Evolutionary conservation across 2,113 vertebrate species (phyloP), one percentile per base, ranked within the genome.

Genomic region (Spheniscus mendiculus): DNA sequence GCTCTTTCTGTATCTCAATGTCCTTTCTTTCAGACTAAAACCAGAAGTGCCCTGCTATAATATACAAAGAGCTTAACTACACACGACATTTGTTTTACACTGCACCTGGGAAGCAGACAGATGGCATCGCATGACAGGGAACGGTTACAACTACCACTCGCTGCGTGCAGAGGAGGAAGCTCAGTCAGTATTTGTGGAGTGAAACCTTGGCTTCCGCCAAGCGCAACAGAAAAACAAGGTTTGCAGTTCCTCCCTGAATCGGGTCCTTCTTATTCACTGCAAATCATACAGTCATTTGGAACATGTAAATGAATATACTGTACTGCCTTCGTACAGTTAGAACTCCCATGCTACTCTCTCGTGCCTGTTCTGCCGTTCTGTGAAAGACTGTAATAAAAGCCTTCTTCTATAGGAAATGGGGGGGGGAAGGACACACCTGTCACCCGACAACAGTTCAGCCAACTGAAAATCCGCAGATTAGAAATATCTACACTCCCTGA

Each of bases 41-140:
- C 2, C 55, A 70, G 71, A 63, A 82, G 23, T 4, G 20, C 63
- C 45, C 45, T 69, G 36, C 80, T 80, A 2, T 7, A 61, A 27
- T 7, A 32, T 4, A n/a, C 1, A 0, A 62, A 62, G 55, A 70
- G 49, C 34, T 65, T 53, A 65, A 72, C 67, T 61, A 50, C 62
- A 29, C 30, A 4, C 0, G 1, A 6, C 62, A 4, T n/a, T 45
- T 63, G 38, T 42, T 61, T 32, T 32, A 15, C 0, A 15, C 25
- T 34, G 63, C 91, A 49, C 63, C 58, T 82, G 83, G 65, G 77
- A 87, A 94, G 65, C 8, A 2, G 84, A 62, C 93, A 96, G 93
- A 74, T 87, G 87, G 89, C 89, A 90, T 3, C 4, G 5, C 63
- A 3, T 3, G 23, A 45, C 38, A 19, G 0, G 7, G 38, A 55